Percentiles rank a stretch among this genome's conserved stretches.
These are phyloP conservation scores for Drosophila ogumai DNA, from an alignment of 1,140 invertebrate genomes.

Conservation along the genomic window DNA sequence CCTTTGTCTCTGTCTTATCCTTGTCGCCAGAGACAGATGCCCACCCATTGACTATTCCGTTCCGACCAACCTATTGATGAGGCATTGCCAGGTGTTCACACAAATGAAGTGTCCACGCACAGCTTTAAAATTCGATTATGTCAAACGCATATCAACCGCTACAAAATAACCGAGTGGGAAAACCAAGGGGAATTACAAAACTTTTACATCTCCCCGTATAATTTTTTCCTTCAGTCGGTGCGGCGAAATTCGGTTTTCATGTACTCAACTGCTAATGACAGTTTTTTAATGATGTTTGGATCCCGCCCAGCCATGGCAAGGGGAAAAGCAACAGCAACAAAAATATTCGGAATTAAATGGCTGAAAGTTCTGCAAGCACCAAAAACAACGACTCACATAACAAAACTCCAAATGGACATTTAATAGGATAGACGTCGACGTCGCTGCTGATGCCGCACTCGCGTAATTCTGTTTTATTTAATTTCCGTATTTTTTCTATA, in stretches of 20 bases:
- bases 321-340: slow-evolving; percentile 31
- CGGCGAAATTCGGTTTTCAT: slow-evolving; percentile 81
- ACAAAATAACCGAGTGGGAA: slow-evolving; percentile 32
- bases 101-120: slow-evolving; percentile 53
- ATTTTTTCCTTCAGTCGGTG: slow-evolving; percentile 29
- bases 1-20: slow-evolving; percentile 4
- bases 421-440: slow-evolving; percentile 79
- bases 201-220: slow-evolving; percentile 58
- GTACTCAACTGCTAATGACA: slow-evolving; percentile 83
- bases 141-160: slow-evolving; percentile 50
- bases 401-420: slow-evolving; percentile 81
- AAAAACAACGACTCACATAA: slow-evolving; percentile 68
- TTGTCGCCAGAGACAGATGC: neutral
- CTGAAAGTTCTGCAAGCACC: slow-evolving; percentile 64
- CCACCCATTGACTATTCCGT: neutral
- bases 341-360: slow-evolving; percentile 76
- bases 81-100: slow-evolving; percentile 50
- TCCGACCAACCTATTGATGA: slow-evolving; percentile 5
- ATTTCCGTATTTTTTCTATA: slow-evolving; percentile 79
- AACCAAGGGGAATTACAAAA: slow-evolving; percentile 59
- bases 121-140: slow-evolving; percentile 74
- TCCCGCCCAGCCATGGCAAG: slow-evolving; percentile 33
- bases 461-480: slow-evolving; percentile 78
- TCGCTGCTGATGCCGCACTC: slow-evolving; percentile 31
- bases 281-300: slow-evolving; percentile 82